Conservation (phyloP, 2,113 vertebrate genomes). For the Dendropsophus ebraccatus region DNA sequence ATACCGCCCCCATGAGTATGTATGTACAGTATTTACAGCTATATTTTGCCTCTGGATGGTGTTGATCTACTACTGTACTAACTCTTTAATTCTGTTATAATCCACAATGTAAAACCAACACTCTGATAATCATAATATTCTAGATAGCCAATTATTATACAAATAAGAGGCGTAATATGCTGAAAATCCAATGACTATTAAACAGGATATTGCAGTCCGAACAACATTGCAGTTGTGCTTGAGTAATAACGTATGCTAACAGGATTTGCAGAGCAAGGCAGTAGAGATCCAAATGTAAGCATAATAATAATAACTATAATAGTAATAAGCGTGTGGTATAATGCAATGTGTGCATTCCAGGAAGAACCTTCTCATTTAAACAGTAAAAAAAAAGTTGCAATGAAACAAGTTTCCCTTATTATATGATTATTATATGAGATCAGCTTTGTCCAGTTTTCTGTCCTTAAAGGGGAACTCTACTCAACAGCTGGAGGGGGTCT, state of each 20-base stretch:
- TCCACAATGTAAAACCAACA: neutral
- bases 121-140: neutral
- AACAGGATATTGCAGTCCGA: neutral
- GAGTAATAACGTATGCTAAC: neutral
- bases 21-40: too few relatives aligned
- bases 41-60: neutral
- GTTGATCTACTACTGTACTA: neutral
- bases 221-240: neutral
- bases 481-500: neutral
- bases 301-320: neutral
- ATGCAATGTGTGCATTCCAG: neutral
- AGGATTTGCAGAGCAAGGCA: constrained; percentile 5
- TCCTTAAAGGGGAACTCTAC: constrained; percentile 1
- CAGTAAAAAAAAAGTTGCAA: neutral
- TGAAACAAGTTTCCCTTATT: too few relatives aligned
- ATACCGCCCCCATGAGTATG: too few relatives aligned
- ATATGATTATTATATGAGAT: too few relatives aligned
- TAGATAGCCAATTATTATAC: neutral
- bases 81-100: neutral
- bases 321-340: neutral
- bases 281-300: neutral
- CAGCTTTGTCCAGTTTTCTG: neutral
- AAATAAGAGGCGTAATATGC: constrained; percentile 9
- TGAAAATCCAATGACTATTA: constrained; percentile 5
- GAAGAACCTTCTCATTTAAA: neutral